A percentile compares a stretch with the other conserved stretches of the same genome.
These are phyloP conservation scores for Scarus forsteni DNA, from an alignment of 2,797 vertebrate genomes.

Conservation along the genomic window DNA sequence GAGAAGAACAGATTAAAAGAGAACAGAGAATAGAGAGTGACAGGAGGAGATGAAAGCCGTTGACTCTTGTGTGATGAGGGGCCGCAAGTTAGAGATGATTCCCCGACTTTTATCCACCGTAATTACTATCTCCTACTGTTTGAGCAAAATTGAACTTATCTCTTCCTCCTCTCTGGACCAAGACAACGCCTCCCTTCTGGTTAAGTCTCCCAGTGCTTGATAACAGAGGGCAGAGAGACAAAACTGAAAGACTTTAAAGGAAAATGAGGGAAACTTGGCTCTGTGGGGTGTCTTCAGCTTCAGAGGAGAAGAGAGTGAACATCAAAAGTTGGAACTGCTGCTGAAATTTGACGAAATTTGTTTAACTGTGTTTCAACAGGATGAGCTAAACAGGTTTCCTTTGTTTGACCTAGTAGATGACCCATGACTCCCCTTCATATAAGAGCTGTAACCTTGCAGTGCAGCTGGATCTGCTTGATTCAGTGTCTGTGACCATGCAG, in stretches of 20 bases:
- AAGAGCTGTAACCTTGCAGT: no score
- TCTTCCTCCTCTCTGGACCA: conserved; percentile 37
- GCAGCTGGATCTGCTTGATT: no score
- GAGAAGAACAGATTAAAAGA: background rate
- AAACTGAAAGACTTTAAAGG: conserved; percentile 26
- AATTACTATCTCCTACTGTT: conserved; percentile 63
- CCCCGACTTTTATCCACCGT: conserved; percentile 63
- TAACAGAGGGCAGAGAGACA: conserved; percentile 36
- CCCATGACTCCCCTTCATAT: no score
- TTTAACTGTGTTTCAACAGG: no score
- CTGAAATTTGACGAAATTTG: no score
- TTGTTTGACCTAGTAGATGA: no score
- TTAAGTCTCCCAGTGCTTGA: conserved; percentile 44
- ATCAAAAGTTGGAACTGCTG: conserved; percentile 27
- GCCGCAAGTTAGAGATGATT: conserved; percentile 54
- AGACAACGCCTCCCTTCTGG: conserved; percentile 26
- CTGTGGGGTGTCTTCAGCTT: conserved; percentile 22
- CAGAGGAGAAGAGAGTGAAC: conserved; percentile 24
- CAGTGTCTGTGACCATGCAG: no score
- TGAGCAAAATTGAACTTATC: conserved; percentile 59
- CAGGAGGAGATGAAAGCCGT: conserved; percentile 50
- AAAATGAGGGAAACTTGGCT: conserved; percentile 34
- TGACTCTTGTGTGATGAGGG: conserved; percentile 46
- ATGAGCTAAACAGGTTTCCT: no score
- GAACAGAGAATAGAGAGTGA: background rate